Evolutionary conservation across 2,797 vertebrate genomes (phyloP), one percentile per base, ranked within the genome.

Genomic region (Neosilurus mollespiculum): DNA sequence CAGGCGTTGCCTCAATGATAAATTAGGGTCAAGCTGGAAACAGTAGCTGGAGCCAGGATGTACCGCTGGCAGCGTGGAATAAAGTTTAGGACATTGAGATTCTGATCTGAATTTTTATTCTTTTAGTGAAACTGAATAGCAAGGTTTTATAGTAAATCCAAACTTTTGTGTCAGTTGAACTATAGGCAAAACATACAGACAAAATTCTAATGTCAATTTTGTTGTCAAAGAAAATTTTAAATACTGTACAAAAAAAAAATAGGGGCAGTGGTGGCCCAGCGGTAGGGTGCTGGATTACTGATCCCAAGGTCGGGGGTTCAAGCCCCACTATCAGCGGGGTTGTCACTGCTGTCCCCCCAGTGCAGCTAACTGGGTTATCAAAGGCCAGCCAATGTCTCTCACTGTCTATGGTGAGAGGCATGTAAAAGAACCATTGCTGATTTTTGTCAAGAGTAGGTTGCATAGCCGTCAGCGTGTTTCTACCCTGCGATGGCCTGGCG

Each of bases 1-100:
- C 22, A 77, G 51, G 61, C 51, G 2, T 9, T 12, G 18, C 67
- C 78, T 69, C n/a, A 54, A 9, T 53, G 53, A 81, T 30, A 75
- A 49, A 54, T 75, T 22, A n/a, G 78, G 69, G 61, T 76, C 78
- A 84, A 56, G 43, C 22, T 22, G 49, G 24, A 70, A 53, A 37
- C 65, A 61, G 75, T 22, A 70, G 37, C 82, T 53, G 65, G 3
- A 30, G 54, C 18, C 56, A 43, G 75, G 75, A 77, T 43, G 75
- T 61, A 77, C 11, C 11, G 56, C 20, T 4, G 9, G 56, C 30
- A 14, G 54, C 6, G 18, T 37, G 20, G 30, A 59, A 77, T 77
- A 61, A 61, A 49, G 22, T 62, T 49, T 78, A 37, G n/a, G 34
- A 62, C 58, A 4, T 30, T 0, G 34, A 62, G 75, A 62, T 49